Base-by-base conservation (phyloP, 2,113 vertebrate species). In the Gila orcuttii region DNA sequence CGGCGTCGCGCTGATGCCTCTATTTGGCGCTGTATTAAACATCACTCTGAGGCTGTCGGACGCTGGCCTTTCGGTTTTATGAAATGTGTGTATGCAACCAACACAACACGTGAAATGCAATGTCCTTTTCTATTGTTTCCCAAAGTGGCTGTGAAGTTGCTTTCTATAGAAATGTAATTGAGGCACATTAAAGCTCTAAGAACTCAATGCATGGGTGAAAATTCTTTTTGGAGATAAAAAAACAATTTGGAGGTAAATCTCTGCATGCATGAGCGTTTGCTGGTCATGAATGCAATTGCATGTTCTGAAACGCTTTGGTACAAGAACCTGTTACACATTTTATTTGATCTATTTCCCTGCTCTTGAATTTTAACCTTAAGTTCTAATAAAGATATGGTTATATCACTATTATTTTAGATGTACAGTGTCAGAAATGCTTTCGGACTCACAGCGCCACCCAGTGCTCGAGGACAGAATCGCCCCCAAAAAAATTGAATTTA, bases 401-500 rank as follows among this genome's bases (percentile, higher is more conserved):
- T 36, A 9, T 17, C 3, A 8, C 13, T 7, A 68, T 68, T 33
- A 36, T 4, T 36, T 69, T 11, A 66, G 6, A 69, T 21, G 7
- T 69, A 4, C 31, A 39, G 66, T 39, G 66, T 47, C 3, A n/a
- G 28, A 78, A 36, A 59, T 78, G 87, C 87, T 75, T 59, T 89
- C 89, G 88, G 89, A 79, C 83, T 87, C 59, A 33, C 82, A 92
- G 88, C 84, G 82, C 91, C 92, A 90, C 89, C 88, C 87, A 90
- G 89, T 91, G 90, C 84, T 87, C 81, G 6, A 23, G n/a, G 10
- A 25, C 23, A 19, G 13, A 64, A 64, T 6, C 62, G 15, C 12
- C 11, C 42, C 42, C 6, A 17, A 21, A 21, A 57, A 21, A 57
- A 21, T 8, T 21, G 2, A 21, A 57, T 19, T 13, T 50, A 42